Evolutionary conservation across 2,888 invertebrate species (phyloP).

Genomic region (Eulithis prunata): DNA sequence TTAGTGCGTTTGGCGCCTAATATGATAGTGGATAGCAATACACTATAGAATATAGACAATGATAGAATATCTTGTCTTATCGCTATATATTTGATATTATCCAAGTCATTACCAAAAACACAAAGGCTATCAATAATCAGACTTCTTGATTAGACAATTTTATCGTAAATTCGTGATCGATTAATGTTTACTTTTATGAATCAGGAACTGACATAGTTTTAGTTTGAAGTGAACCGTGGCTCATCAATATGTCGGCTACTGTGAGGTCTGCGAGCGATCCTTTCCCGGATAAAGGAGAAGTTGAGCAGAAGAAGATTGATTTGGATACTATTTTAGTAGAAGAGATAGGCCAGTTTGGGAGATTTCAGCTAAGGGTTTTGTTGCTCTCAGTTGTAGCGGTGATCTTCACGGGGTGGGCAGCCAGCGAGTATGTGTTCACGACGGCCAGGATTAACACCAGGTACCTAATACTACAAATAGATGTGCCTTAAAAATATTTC

Average conservation of each 20-base stretch:
- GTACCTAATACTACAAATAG: slow-evolving; percentile 42
- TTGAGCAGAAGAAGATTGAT: slow-evolving; percentile 14
- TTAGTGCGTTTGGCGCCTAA: too few relatives aligned
- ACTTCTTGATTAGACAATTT: slow-evolving; percentile 9
- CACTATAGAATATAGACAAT: too few relatives aligned
- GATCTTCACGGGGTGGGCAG: slow-evolving; percentile 62
- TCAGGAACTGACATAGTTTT: slow-evolving; percentile 4
- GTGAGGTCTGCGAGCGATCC: not conserved
- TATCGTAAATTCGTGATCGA: slow-evolving; percentile 18
- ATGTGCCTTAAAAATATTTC: too few relatives aligned
- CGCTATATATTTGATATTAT: not conserved
- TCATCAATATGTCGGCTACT: slow-evolving; percentile 24
- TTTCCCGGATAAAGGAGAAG: not conserved
- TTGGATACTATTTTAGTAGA: slow-evolving; percentile 50
- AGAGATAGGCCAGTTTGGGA: slow-evolving; percentile 72
- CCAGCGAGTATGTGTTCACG: slow-evolving; percentile 69
- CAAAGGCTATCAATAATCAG: slow-evolving; percentile 9
- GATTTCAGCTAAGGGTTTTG: slow-evolving; percentile 60
- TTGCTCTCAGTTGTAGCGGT: slow-evolving; percentile 53
- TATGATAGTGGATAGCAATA: too few relatives aligned
- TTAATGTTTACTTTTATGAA: slow-evolving; percentile 22
- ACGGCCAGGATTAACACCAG: slow-evolving; percentile 69
- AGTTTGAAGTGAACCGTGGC: slow-evolving; percentile 12
- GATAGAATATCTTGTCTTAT: not conserved
- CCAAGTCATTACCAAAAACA: not conserved